Conservation (phyloP, 2,113 vertebrate genomes). For the Centropus bengalensis region DNA sequence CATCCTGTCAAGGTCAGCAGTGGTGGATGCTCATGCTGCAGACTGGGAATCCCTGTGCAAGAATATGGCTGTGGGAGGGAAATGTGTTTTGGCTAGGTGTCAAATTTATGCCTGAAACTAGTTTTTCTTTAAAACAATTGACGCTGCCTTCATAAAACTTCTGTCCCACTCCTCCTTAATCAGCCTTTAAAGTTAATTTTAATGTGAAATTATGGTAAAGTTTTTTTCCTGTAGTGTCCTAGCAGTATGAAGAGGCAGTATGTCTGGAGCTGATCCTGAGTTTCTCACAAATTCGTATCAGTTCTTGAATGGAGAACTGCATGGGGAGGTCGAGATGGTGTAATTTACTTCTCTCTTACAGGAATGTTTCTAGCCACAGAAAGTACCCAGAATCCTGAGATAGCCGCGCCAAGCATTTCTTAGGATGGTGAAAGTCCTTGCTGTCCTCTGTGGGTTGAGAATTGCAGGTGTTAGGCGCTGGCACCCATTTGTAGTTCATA, state of each 20-base stretch:
- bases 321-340: not conserved
- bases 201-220: not conserved
- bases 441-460: not conserved
- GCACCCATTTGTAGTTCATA: not conserved
- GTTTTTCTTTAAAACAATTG: not conserved
- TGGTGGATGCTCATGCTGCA: not conserved
- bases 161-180: not conserved
- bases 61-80: not conserved
- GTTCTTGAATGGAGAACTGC: not conserved
- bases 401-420: not conserved
- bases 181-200: not conserved
- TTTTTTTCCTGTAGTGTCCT: not conserved
- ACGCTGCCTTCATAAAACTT: not conserved
- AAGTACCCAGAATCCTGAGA: not conserved
- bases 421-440: rapidly evolving
- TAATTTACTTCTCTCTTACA: not conserved
- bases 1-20: not conserved
- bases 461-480: not conserved
- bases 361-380: not conserved
- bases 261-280: not conserved
- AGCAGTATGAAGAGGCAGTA: not conserved
- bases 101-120: not conserved
- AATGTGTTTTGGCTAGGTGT: not conserved
- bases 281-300: not conserved
- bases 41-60: not conserved